Evolutionary conservation across 2,797 vertebrate species (phyloP).

Genomic region (Pogonophryne albipinna): DNA sequence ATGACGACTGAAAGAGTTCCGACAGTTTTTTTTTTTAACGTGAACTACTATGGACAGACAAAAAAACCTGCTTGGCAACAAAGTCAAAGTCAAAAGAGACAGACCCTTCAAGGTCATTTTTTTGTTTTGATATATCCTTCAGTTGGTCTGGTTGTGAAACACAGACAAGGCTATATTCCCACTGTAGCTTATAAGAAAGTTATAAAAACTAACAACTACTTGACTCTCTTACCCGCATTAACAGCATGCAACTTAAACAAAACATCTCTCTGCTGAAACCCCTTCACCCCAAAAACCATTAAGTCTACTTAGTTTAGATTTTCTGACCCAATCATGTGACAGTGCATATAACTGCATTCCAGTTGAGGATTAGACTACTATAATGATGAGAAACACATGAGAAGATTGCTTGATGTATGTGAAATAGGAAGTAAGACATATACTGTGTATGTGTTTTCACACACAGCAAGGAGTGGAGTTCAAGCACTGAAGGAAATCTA

Average conservation of each 20-base stretch:
- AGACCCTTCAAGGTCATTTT: too few species aligned
- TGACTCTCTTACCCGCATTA: conserved; percentile 1
- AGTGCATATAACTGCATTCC: conserved; percentile 3
- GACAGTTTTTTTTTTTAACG: not conserved
- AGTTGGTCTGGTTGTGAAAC: conserved; percentile 26
- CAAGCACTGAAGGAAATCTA: not conserved
- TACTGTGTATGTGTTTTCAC: not conserved
- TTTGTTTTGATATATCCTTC: conserved; percentile 12
- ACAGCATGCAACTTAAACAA: not conserved
- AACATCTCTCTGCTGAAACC: conserved; percentile 8
- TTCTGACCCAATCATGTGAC: conserved; percentile 17
- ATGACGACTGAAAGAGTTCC: not conserved
- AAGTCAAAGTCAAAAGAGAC: conserved; percentile 35
- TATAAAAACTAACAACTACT: conserved; percentile 33
- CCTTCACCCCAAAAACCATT: not conserved
- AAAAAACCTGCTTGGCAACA: conserved; percentile 32
- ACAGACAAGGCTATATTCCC: conserved; percentile 15
- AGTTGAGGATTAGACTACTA: not conserved
- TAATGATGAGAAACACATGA: conserved; percentile 14
- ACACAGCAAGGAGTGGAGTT: not conserved
- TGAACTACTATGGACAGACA: conserved; percentile 8
- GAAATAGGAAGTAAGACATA: conserved; percentile 52
- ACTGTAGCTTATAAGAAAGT: conserved; percentile 6
- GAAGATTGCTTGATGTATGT: conserved; percentile 16
- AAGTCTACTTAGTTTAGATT: not conserved